A percentile compares a stretch with the other conserved stretches of the same genome.
Evolutionary conservation across 2,113 vertebrate species (phyloP).

Genomic region (Cebus imitator): DNA sequence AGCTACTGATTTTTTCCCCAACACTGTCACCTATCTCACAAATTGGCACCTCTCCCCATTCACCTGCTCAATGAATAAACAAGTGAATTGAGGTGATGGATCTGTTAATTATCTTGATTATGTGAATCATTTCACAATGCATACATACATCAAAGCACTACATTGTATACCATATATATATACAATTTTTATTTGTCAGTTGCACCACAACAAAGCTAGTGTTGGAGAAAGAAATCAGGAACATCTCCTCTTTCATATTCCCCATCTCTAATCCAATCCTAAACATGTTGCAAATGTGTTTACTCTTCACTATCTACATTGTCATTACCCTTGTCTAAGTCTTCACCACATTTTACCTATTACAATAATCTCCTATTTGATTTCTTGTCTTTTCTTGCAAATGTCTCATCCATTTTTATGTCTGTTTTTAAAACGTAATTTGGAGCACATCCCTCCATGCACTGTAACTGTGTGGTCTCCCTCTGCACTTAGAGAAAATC

Average conservation of each 20-base stretch:
- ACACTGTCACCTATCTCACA: neutral
- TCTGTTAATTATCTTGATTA: neutral
- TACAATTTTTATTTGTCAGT: neutral
- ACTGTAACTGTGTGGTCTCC: neutral
- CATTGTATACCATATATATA: neutral
- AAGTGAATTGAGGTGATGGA: neutral
- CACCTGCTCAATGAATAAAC: neutral
- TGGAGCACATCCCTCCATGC: neutral
- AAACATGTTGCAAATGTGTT: neutral
- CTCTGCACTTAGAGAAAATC: neutral
- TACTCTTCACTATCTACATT: neutral
- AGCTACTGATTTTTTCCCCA: neutral
- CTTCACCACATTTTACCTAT: neutral
- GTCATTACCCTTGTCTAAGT: neutral
- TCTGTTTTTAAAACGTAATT: neutral
- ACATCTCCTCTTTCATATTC: neutral
- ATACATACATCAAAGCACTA: neutral
- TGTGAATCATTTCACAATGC: neutral
- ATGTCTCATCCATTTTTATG: neutral
- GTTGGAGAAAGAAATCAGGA: neutral
- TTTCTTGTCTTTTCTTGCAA: constrained; percentile 11
- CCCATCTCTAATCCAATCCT: neutral
- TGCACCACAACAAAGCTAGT: neutral
- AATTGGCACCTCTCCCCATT: neutral
- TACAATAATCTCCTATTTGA: neutral